Base-by-base conservation (phyloP, 2,797 vertebrate genomes). In the Mus minutoides region DNA sequence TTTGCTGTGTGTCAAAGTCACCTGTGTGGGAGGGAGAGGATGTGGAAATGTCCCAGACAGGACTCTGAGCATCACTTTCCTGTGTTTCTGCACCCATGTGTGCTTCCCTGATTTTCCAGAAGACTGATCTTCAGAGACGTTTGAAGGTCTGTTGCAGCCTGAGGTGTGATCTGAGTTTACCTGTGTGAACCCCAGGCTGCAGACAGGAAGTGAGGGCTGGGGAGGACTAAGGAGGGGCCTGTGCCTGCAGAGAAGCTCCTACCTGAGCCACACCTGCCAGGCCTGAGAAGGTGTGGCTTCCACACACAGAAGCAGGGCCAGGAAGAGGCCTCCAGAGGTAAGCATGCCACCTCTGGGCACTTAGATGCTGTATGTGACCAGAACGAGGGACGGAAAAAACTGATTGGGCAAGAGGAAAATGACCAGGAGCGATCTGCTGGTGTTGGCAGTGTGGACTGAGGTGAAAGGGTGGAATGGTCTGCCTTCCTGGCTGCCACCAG, bases 181-280 rank as follows among this genome's bases (percentile, higher is more conserved):
- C 67, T 52, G 26, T 37, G 56, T 60, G 52, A 58, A 69, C 56
- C 82, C 86, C 10, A 46, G 89, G 83, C 69, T 91, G 10, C n/a
- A 94, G 91, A 84, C 75, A 80, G 94, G 96, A 96, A 92, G 85
- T 16, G 17, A 90, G 80, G 12, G 12, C 69, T 37, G 71, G 85
- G 88, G 88, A 77, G 94, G 92, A 16, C 3, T 58, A n/a, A 62
- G 94, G 95, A 92, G 95, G 94, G 75, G 86, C 94, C 6, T 0
- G 54, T 71, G 85, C 78, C 92, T 87, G 19, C 43, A 3, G 75
- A 90, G 37, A 46, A 83, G 49, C 84, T 29, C 60, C 89, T 71
- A 84, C 93, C 88, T 29, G 60, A 76, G 69, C 60, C 96, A 91
- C 89, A 97, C 97, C 96, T 95, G 84, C 60, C 54, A 87, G 91